Evolutionary conservation across 2,797 vertebrate genomes (phyloP).

Genomic region (Phrynocephalus guinanensis): DNA sequence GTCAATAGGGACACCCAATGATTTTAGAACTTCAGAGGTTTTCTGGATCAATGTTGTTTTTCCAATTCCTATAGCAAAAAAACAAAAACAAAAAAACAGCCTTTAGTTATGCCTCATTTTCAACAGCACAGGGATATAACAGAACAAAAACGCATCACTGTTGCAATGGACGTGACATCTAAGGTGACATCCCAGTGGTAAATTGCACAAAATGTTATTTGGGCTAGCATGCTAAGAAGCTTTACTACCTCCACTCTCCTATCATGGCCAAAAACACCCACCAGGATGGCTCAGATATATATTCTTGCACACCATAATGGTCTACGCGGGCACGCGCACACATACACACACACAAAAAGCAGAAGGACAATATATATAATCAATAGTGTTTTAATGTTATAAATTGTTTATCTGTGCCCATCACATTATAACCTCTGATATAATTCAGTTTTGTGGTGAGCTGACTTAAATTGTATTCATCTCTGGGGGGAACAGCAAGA

Average conservation of each 20-base stretch:
- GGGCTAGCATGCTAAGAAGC: not conserved
- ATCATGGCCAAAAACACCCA: not conserved
- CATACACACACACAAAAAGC: too few relatives aligned
- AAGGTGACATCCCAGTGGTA: not conserved
- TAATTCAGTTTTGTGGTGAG: too few relatives aligned
- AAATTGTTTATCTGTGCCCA: too few relatives aligned
- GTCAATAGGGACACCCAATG: slow-evolving; percentile 80
- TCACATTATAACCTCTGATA: too few relatives aligned
- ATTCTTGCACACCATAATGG: not conserved
- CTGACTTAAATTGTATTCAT: too few relatives aligned
- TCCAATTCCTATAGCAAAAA: slow-evolving; percentile 85
- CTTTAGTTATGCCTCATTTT: slow-evolving; percentile 7
- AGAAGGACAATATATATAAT: too few relatives aligned
- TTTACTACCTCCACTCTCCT: not conserved
- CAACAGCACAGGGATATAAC: not conserved
- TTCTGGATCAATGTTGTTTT: slow-evolving; percentile 96
- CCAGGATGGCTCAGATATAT: not conserved
- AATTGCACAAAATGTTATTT: not conserved
- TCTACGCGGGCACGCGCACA: too few relatives aligned
- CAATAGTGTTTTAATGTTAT: too few relatives aligned
- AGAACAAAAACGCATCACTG: not conserved
- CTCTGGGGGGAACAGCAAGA: too few relatives aligned
- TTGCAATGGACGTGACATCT: not conserved
- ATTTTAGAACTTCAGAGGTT: slow-evolving; percentile 82
- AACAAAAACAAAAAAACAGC: not conserved